These are phyloP conservation scores for Platycercus adscitus DNA, from an alignment of 2,113 vertebrate genomes.

Conservation along the genomic window DNA sequence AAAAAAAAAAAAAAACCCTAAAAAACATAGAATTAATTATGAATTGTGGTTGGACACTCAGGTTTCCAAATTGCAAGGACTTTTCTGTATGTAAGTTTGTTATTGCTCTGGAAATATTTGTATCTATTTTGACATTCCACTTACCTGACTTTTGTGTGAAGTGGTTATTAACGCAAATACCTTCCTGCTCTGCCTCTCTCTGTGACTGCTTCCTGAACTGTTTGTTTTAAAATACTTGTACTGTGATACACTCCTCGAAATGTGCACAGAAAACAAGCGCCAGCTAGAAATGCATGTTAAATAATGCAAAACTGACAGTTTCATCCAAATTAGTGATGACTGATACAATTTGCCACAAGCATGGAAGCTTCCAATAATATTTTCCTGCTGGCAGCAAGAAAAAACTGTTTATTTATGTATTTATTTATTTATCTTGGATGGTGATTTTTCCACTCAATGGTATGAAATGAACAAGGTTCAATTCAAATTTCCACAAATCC, in stretches of 20 bases:
- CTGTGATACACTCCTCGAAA: background rate
- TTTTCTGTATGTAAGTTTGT: background rate
- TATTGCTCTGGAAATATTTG: background rate
- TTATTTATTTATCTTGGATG: background rate
- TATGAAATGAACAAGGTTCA: background rate
- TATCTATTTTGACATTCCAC: background rate
- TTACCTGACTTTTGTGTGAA: background rate
- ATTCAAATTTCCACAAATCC: background rate
- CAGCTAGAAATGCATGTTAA: constrained; percentile 1
- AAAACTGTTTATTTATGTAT: background rate
- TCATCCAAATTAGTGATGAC: constrained; percentile 1
- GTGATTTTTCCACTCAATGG: background rate
- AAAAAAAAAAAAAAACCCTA: background rate
- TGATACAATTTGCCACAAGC: background rate
- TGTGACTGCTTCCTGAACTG: background rate
- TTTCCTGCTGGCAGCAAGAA: background rate
- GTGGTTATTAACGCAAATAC: background rate
- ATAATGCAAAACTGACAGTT: constrained; percentile 17
- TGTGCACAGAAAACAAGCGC: background rate
- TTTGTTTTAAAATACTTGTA: background rate
- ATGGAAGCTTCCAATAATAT: background rate
- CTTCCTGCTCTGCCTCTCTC: background rate
- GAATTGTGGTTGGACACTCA: background rate
- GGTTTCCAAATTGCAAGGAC: background rate
- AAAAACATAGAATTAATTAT: background rate